These are phyloP conservation scores for Metallyticus violacea DNA, from an alignment of 2,888 invertebrate genomes.

Conservation along the genomic window DNA sequence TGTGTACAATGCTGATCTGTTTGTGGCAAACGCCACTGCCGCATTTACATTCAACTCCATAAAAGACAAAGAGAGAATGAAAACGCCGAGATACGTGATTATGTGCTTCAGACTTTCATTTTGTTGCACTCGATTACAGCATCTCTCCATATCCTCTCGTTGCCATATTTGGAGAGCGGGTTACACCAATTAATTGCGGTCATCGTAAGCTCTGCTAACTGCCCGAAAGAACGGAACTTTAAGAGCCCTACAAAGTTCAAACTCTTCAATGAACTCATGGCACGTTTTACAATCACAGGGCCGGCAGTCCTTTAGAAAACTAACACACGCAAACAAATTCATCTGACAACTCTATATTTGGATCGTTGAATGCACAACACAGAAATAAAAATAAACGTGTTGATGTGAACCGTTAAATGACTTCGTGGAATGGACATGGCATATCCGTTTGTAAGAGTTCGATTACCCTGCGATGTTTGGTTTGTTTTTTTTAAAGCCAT, in stretches of 20 bases:
- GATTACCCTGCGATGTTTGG: neutral
- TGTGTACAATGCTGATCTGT: neutral
- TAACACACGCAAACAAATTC: too few species aligned
- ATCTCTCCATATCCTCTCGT: neutral
- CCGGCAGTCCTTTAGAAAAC: too few species aligned
- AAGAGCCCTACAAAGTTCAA: neutral
- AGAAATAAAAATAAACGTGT: neutral
- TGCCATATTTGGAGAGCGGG: neutral
- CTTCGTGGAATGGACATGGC: neutral
- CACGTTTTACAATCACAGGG: neutral
- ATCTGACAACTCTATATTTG: neutral
- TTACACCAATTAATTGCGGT: neutral
- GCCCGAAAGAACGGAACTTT: neutral
- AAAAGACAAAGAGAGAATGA: neutral
- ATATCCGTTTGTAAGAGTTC: neutral
- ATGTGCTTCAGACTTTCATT: neutral
- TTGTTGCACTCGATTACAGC: neutral
- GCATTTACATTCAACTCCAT: too few species aligned
- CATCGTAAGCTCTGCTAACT: too few species aligned
- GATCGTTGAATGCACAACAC: neutral
- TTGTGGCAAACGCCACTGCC: neutral
- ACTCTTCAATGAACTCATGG: neutral
- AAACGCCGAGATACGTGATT: neutral
- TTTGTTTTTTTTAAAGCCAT: too few species aligned
- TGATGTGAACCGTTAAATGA: neutral